Evolutionary conservation across 2,797 vertebrate species (phyloP).

Genomic region (Typhlichthys eigenmanni): DNA sequence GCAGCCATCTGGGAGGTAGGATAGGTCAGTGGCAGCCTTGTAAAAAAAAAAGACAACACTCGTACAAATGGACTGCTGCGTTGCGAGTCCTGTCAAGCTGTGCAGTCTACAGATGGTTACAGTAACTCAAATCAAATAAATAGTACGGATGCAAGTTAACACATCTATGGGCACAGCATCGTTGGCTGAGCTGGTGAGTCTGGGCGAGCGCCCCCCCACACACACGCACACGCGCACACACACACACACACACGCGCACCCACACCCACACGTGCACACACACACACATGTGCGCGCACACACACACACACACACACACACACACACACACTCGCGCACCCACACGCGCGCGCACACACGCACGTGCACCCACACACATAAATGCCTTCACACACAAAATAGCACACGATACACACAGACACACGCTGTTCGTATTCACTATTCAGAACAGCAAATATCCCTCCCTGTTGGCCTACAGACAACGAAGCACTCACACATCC

Average conservation of each 20-base stretch:
- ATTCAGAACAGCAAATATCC: conserved; percentile 63
- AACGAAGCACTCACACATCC: conserved; percentile 67
- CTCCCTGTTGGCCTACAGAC: conserved; percentile 58
- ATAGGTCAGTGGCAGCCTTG: conserved; percentile 36
- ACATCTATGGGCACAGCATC: conserved; percentile 1
- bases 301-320: conserved; percentile 10
- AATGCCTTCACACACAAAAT: neutral
- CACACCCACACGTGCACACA: no score
- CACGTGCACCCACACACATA: conserved; percentile 15
- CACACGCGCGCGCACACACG: conserved; percentile 14
- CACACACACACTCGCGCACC: conserved; percentile 1
- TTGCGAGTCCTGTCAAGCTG: no score
- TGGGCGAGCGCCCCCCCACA: neutral
- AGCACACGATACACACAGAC: conserved; percentile 21
- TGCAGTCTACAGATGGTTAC: conserved; percentile 11
- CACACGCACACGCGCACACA: conserved; percentile 9
- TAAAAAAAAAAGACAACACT: conserved; percentile 21
- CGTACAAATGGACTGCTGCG: neutral
- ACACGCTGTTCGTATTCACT: conserved; percentile 44
- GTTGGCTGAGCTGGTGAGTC: neutral
- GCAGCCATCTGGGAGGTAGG: conserved; percentile 43
- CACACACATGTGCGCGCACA: conserved; percentile 6
- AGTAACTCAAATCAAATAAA: no score
- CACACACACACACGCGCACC: conserved; percentile 1
- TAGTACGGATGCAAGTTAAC: neutral